Evolutionary conservation across 2,797 vertebrate genomes (phyloP).

Genomic region (Pampus argenteus): DNA sequence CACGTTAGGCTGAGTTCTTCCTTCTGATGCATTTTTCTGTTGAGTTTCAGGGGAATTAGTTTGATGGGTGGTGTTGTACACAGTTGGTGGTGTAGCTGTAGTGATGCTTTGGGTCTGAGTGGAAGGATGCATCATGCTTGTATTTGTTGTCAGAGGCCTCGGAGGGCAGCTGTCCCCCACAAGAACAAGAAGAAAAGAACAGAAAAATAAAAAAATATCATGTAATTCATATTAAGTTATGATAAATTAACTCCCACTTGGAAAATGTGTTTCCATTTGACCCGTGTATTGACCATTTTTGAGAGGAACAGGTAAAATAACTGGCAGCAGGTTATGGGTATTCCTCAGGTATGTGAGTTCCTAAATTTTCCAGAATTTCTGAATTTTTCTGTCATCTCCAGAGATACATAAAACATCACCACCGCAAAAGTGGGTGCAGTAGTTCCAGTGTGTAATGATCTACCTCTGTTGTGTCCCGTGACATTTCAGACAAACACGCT

Average conservation of each 20-base stretch:
- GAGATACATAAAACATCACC: background rate
- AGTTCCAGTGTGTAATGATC: background rate
- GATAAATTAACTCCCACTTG: background rate
- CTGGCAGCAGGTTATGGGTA: too few relatives aligned
- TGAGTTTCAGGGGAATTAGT: background rate
- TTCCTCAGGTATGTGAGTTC: background rate
- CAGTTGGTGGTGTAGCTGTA: background rate
- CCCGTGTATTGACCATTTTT: too few relatives aligned
- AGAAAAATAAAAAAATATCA: background rate
- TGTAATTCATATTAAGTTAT: background rate
- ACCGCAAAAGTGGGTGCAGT: background rate
- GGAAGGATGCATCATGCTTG: conserved; percentile 1
- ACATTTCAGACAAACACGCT: conserved; percentile 74
- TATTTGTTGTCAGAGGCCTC: background rate
- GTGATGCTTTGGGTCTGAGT: conserved; percentile 8
- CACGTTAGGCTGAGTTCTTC: background rate
- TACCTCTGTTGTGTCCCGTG: conserved; percentile 66
- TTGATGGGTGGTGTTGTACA: conserved; percentile 8
- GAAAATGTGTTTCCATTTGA: too few relatives aligned
- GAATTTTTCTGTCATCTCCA: too few relatives aligned
- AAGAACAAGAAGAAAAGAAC: conserved; percentile 60
- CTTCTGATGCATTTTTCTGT: conserved; percentile 9
- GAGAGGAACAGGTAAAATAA: too few relatives aligned
- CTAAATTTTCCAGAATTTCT: background rate
- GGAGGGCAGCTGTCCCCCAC: conserved; percentile 64